A percentile compares a stretch with the other conserved stretches of the same genome.
Conservation (phyloP, 1,140 invertebrate species). For the Euwallacea similis region DNA sequence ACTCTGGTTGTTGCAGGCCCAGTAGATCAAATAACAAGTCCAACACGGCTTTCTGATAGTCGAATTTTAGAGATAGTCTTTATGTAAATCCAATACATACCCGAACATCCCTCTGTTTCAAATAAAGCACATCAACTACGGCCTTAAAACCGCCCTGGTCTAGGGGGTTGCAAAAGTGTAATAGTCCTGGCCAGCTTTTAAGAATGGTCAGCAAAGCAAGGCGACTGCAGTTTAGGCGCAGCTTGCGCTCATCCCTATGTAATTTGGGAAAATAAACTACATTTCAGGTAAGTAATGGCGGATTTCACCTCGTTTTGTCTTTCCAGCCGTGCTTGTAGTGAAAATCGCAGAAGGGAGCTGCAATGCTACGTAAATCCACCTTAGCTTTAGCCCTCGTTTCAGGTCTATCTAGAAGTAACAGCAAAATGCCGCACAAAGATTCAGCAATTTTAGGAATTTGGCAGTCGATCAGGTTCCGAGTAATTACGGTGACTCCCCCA, state of each 20-base stretch:
- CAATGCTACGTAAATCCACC: constrained; percentile 78
- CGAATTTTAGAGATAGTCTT: constrained; percentile 25
- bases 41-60: constrained; percentile 71
- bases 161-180: constrained; percentile 80
- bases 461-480: constrained; percentile 79
- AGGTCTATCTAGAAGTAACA: constrained; percentile 85
- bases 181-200: constrained; percentile 85
- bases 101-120: constrained; percentile 85
- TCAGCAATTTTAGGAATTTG: constrained; percentile 79
- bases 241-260: constrained; percentile 76
- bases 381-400: constrained; percentile 72
- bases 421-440: constrained; percentile 81
- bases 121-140: constrained; percentile 83
- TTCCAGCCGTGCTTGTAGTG: constrained; percentile 65
- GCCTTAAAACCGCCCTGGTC: constrained; percentile 75
- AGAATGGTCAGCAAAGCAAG: constrained; percentile 81
- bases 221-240: constrained; percentile 80
- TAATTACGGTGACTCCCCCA: constrained; percentile 80
- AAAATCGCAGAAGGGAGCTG: constrained; percentile 91
- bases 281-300: not conserved
- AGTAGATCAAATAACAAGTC: constrained; percentile 90
- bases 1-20: constrained; percentile 79
- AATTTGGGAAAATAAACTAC: not conserved
- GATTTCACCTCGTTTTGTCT: constrained; percentile 47
- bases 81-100: constrained; percentile 58